Evolutionary conservation across 2,888 invertebrate species (phyloP).

Genomic region (Leptogaster cylindrica): DNA sequence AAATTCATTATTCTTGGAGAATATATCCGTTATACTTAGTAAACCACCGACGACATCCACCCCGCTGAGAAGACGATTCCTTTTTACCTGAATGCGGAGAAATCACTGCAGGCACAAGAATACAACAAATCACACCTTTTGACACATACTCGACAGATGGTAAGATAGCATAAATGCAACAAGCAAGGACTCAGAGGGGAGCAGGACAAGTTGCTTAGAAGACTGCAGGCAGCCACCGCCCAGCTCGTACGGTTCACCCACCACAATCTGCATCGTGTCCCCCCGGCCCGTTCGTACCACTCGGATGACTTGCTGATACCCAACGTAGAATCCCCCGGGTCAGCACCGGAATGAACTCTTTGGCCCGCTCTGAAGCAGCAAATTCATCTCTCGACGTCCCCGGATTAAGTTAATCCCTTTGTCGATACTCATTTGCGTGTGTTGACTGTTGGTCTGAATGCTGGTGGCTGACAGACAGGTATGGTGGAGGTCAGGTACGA

Average conservation of each 20-base stretch:
- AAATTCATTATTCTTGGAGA: no score
- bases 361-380: constrained; percentile 7
- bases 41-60: no score
- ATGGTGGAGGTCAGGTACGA: constrained; percentile 35
- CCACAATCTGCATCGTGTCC: neutral
- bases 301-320: neutral
- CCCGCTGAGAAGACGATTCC: neutral
- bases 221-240: constrained; percentile 1
- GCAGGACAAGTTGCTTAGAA: neutral
- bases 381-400: constrained; percentile 24
- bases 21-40: no score
- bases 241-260: constrained; percentile 1
- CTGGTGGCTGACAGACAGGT: constrained; percentile 16
- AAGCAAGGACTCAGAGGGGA: neutral
- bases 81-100: neutral
- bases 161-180: neutral
- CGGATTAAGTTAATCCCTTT: constrained; percentile 31
- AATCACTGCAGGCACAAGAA: constrained; percentile 17
- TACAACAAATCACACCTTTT: constrained; percentile 21
- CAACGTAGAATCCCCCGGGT: neutral
- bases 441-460: constrained; percentile 30
- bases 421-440: constrained; percentile 38
- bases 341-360: constrained; percentile 11
- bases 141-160: constrained; percentile 1
- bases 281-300: neutral